phyloP scores from a whole-genome alignment of 2,888 invertebrate genomes.

The Caenorhabditis sp. region DNA sequence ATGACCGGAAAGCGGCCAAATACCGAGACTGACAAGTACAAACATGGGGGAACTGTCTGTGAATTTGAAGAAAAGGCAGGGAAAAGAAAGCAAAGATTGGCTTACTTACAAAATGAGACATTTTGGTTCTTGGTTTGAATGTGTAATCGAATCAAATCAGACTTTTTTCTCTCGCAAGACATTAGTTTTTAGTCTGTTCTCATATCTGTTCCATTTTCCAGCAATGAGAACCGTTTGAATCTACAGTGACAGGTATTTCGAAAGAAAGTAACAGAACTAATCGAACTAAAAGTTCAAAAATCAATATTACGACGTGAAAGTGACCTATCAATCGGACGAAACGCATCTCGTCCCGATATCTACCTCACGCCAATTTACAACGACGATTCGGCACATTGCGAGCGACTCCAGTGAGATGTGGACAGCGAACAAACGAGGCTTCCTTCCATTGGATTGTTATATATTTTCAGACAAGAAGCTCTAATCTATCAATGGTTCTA shows the following conservation, averaged over 20 bases:
- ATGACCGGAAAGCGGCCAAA: slow-evolving; percentile 8
- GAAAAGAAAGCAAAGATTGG: too few relatives aligned
- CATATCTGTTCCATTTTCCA: too few relatives aligned
- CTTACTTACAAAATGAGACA: too few relatives aligned
- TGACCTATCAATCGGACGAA: slow-evolving; percentile 32
- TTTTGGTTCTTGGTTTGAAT: too few relatives aligned
- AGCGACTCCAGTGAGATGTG: not conserved
- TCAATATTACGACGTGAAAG: slow-evolving; percentile 33
- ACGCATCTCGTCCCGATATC: slow-evolving; percentile 2
- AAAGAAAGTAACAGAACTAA: not conserved
- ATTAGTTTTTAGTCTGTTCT: too few relatives aligned
- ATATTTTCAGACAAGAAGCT: not conserved
- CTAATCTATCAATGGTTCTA: not conserved
- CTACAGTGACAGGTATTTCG: too few relatives aligned
- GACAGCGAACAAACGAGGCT: slow-evolving; percentile 14
- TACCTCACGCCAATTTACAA: slow-evolving; percentile 41
- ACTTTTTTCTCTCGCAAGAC: too few relatives aligned
- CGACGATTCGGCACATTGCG: slow-evolving; percentile 7
- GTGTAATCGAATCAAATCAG: too few relatives aligned
- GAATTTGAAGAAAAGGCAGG: too few relatives aligned
- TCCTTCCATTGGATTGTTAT: not conserved
- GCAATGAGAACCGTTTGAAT: too few relatives aligned
- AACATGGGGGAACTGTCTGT: too few relatives aligned
- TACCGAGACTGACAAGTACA: slow-evolving; percentile 12
- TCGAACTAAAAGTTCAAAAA: slow-evolving; percentile 39